Percentiles rank a stretch among this genome's conserved stretches.
Evolutionary conservation across 2,888 invertebrate species (phyloP).

Genomic region (Aphidius colemani): DNA sequence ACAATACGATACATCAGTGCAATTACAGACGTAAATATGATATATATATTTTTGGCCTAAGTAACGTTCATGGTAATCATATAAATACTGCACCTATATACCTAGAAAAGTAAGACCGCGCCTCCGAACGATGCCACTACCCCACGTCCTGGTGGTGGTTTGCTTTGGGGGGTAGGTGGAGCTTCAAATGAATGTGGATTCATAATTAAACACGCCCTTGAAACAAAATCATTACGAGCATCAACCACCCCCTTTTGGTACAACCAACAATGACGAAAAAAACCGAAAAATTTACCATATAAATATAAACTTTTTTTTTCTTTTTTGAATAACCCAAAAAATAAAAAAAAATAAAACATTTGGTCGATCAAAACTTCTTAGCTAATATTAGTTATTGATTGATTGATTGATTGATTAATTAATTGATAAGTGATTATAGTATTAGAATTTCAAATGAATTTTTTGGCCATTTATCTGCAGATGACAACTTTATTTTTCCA

Average conservation of each 20-base stretch:
- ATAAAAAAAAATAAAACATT: too few relatives aligned
- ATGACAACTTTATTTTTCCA: conserved; percentile 17
- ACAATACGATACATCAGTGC: too few relatives aligned
- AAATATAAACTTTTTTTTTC: too few relatives aligned
- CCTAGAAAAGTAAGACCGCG: conserved; percentile 28
- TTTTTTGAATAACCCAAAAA: too few relatives aligned
- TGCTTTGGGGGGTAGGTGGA: conserved; percentile 50
- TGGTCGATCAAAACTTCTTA: too few relatives aligned
- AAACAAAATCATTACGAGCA: conserved; percentile 60
- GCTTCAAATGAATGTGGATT: conserved; percentile 59
- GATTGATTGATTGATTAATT: conserved; percentile 36
- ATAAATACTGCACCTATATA: background rate
- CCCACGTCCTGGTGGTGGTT: conserved; percentile 19
- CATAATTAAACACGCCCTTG: conserved; percentile 62
- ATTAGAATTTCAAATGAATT: conserved; percentile 6
- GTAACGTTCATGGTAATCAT: too few relatives aligned
- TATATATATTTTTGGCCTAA: too few relatives aligned
- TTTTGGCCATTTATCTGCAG: conserved; percentile 17
- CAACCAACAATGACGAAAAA: too few relatives aligned
- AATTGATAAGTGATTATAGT: background rate
- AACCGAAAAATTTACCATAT: too few relatives aligned
- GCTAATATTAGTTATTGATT: too few relatives aligned
- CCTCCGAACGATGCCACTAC: conserved; percentile 40
- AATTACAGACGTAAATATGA: too few relatives aligned
- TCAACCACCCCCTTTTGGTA: too few relatives aligned